Percentiles rank a stretch among this genome's conserved stretches.
Evolutionary conservation across 2,113 vertebrate genomes (phyloP).

Genomic region (Pedionomus torquatus): DNA sequence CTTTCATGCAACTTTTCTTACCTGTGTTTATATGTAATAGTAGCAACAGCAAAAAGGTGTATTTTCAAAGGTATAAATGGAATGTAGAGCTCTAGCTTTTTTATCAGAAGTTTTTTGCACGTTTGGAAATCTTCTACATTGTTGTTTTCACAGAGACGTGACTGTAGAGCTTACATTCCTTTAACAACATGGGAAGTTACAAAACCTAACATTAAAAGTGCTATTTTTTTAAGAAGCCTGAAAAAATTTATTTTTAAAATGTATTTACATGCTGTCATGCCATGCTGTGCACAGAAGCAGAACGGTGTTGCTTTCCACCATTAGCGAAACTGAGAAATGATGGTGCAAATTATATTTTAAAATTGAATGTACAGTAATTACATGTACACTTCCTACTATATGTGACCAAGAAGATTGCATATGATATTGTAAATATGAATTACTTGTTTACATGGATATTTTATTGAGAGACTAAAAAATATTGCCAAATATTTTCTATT

Average conservation of each 20-base stretch:
- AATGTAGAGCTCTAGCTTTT: neutral
- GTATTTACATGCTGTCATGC: neutral
- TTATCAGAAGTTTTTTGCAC: neutral
- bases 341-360: neutral
- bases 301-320: neutral
- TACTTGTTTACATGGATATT: conserved; percentile 17
- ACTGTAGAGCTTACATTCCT: neutral
- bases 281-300: neutral
- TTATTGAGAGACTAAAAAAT: conserved; percentile 9
- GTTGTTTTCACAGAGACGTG: neutral
- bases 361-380: conserved; percentile 9
- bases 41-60: neutral
- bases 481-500: conserved; percentile 49
- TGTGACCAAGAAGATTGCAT: neutral
- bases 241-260: neutral
- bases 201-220: neutral
- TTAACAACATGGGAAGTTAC: neutral
- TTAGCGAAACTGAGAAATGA: neutral
- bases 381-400: neutral
- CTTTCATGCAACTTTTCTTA: neutral
- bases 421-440: conserved; percentile 34
- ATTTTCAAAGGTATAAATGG: neutral
- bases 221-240: neutral
- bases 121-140: neutral
- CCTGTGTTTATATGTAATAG: neutral